Evolutionary conservation across 2,113 vertebrate species (phyloP).

Genomic region (Myotis brandtii): DNA sequence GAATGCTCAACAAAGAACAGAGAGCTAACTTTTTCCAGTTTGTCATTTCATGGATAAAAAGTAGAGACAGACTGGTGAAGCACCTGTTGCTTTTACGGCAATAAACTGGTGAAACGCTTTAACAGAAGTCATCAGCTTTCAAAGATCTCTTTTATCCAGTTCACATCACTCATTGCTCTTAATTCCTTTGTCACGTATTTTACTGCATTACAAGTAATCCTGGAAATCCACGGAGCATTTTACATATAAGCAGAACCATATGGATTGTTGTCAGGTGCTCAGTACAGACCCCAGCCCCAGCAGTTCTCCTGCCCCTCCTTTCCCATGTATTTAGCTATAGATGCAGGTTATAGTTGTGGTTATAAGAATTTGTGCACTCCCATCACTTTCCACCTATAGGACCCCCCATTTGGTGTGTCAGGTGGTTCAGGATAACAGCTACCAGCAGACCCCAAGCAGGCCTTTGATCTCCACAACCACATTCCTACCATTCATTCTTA

Average conservation of each 20-base stretch:
- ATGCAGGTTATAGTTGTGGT: not conserved
- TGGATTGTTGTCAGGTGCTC: slow-evolving; percentile 53
- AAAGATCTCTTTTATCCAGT: slow-evolving; percentile 79
- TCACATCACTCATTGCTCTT: slow-evolving; percentile 79
- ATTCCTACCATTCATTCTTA: slow-evolving; percentile 27
- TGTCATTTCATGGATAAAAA: slow-evolving; percentile 79
- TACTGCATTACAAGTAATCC: slow-evolving; percentile 80
- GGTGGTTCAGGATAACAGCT: slow-evolving; percentile 28
- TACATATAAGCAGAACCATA: slow-evolving; percentile 77
- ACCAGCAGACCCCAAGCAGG: not conserved
- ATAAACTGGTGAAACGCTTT: slow-evolving; percentile 78
- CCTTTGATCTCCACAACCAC: slow-evolving; percentile 69
- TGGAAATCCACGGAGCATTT: slow-evolving; percentile 76
- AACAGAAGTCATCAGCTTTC: slow-evolving; percentile 82
- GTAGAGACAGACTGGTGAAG: slow-evolving; percentile 77
- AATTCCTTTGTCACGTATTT: slow-evolving; percentile 83
- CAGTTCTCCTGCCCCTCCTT: slow-evolving; percentile 35
- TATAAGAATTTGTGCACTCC: not conserved
- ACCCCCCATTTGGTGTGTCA: not conserved
- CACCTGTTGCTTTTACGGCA: slow-evolving; percentile 80
- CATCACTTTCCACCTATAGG: not conserved
- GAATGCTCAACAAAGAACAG: slow-evolving; percentile 76
- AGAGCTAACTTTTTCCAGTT: slow-evolving; percentile 64
- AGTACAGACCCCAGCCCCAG: not conserved
- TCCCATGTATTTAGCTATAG: not conserved